These are phyloP conservation scores for Anas platyrhynchos DNA, from an alignment of 2,113 vertebrate genomes.

Conservation along the genomic window DNA sequence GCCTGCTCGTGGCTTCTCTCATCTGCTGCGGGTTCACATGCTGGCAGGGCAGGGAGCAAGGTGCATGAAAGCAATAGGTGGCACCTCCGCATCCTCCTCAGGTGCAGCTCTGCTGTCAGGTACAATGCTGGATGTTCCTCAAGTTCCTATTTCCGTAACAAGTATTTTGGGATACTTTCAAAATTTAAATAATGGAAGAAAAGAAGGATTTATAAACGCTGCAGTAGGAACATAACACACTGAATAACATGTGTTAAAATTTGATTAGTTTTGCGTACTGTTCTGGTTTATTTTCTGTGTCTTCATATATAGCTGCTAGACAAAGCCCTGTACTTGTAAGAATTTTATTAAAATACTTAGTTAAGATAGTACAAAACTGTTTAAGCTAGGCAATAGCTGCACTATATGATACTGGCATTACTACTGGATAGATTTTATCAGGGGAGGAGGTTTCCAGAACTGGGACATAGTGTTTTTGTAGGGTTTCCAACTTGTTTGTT, in stretches of 20 bases:
- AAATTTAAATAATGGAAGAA: background rate
- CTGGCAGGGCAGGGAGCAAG: background rate
- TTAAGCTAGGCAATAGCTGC: background rate
- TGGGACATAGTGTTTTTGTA: background rate
- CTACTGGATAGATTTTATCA: background rate
- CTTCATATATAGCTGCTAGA: background rate
- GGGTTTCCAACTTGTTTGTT: background rate
- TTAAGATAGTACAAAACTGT: background rate
- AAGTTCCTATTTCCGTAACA: background rate
- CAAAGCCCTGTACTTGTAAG: background rate
- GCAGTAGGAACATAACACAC: background rate
- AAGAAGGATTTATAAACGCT: background rate
- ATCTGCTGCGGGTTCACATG: rapidly evolving
- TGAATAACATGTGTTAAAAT: background rate
- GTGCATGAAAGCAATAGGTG: rapidly evolving
- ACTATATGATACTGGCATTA: background rate
- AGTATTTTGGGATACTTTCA: background rate
- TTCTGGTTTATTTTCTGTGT: background rate
- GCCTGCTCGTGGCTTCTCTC: background rate
- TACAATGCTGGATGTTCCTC: background rate
- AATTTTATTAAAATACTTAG: background rate
- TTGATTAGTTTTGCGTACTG: background rate
- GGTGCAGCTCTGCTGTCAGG: too few species aligned
- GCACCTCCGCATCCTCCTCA: background rate
- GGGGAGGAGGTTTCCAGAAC: background rate